Base-by-base conservation (phyloP, 2,888 invertebrate genomes). In the Macrophya alboannulata region DNA sequence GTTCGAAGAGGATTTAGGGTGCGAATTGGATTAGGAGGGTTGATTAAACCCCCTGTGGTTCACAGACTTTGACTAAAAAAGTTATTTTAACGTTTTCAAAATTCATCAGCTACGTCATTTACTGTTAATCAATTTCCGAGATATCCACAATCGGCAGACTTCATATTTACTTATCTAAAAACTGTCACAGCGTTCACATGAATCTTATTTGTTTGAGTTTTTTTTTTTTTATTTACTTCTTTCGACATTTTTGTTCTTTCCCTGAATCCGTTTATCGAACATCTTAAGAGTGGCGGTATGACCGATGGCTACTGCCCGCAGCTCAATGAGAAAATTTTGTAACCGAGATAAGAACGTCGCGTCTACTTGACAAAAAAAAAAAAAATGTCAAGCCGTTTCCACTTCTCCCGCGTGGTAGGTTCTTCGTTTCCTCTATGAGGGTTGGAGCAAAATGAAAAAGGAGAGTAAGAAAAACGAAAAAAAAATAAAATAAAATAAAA, bases 1-100 rank as follows among this genome's bases (percentile, higher is more conserved):
- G 62, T 62, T 62, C 40, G 21, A 21, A 81, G 59, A 43, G 81
- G 81, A 81, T 81, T 81, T 81, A 40, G 81, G 81, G 81, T 81
- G 81, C 81, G 81, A 81, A 81, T 81, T 81, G 21, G 59, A 81
- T 81, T 25, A 81, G 62, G 62, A 59, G 81, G 81, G 81, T 62
- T 81, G 81, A 81, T 81, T 81, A 81, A 81, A 62, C 40, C 4
- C 59, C 15, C 62, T 51, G 40, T 37, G 62, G 62, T 62, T 59
- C 81, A 62, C 10, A 43, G 81, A 10, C 59, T 40, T 62, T 62
- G 21, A 31, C n/a, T 6, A 15, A 25, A 31, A 10, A 48, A 51
- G 31, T 15, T 17, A 25, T 77, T 77, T 77, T 17, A 68, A 12
- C 8, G 2, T 55, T 77, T 74, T 74, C 40, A 10, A 37, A 68